Evolutionary conservation across 2,113 vertebrate genomes (phyloP), one percentile per base, ranked within the genome.

Genomic region (Mugil cephalus): DNA sequence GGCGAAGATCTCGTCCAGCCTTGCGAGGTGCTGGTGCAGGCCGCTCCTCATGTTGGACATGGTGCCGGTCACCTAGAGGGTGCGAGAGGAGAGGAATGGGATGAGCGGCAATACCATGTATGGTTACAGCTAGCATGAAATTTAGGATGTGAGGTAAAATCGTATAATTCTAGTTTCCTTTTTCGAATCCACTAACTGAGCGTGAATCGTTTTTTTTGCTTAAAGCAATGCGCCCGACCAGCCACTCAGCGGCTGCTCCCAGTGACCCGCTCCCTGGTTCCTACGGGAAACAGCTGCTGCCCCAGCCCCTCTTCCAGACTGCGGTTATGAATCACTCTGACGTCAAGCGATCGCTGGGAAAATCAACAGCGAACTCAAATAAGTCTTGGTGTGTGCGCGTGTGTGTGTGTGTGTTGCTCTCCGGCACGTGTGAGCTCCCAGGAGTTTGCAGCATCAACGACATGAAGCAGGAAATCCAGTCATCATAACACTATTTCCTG

Each of bases 1-100:
- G 1, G 97, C 96, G 5, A 99, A 95, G 82, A 97, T 94, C 94
- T 99, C 97, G 0, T 94, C 93, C 85, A 99, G 91, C 48, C 93
- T 91, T 0, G 83, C 94, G 56, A 99, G 87, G 83, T 96, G 96
- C 88, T 95, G 95, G 70, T 96, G 96, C 52, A 98, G 86, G 9
- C 88, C 91, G 1, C 85, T 92, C 71, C 82, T 85, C 96, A 99
- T 95, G 84, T 91, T 94, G 61, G 87, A 88, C 47, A 93, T 94
- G 63, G 95, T 96, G 61, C 88, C 85, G 0, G 88, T 94, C 1
- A 98, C 96, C 97, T 99, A 87, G 0, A 50, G 47, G 39, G 34
- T 6, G 34, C 0, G n/a, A 18, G 35, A 63, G 39, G 14, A 36
- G 34, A n/a, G 10, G 17, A 14, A 10, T n/a, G 1, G 2, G 36